Conservation (phyloP, 2,113 vertebrate species). For the Girardinichthys multiradiatus region DNA sequence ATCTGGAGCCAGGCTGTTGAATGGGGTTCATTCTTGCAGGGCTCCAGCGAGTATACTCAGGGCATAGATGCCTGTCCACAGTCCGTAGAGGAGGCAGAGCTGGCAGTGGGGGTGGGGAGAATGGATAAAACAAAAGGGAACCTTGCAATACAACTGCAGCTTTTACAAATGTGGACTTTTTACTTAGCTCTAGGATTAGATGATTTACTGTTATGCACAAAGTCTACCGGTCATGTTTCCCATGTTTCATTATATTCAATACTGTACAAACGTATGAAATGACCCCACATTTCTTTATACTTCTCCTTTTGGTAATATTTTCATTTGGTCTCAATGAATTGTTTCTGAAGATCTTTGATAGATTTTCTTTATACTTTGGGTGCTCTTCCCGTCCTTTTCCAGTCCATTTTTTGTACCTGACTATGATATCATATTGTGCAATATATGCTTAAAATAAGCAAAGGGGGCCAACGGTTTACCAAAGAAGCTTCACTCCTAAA, state of each 20-base stretch:
- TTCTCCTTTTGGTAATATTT: background rate
- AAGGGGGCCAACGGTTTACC: too few species aligned
- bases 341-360: background rate
- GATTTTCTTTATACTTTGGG: too few species aligned
- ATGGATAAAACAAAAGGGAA: constrained; percentile 27
- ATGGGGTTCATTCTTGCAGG: constrained; percentile 68
- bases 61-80: constrained; percentile 46
- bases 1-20: constrained; percentile 66
- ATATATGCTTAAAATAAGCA: too few species aligned
- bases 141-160: constrained; percentile 21
- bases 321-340: background rate
- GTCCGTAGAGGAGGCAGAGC: constrained; percentile 27
- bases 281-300: background rate
- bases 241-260: background rate
- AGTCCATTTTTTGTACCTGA: background rate
- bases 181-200: background rate
- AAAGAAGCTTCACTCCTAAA: too few species aligned
- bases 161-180: constrained; percentile 6
- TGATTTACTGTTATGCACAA: constrained; percentile 20
- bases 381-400: background rate
- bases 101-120: constrained; percentile 40
- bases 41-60: constrained; percentile 67
- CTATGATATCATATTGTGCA: too few species aligned
- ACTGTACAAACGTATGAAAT: background rate
- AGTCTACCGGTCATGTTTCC: background rate